Percentiles rank a stretch among this genome's conserved stretches.
Evolutionary conservation across 2,797 vertebrate genomes (phyloP).

Genomic region (Remorina albescens): DNA sequence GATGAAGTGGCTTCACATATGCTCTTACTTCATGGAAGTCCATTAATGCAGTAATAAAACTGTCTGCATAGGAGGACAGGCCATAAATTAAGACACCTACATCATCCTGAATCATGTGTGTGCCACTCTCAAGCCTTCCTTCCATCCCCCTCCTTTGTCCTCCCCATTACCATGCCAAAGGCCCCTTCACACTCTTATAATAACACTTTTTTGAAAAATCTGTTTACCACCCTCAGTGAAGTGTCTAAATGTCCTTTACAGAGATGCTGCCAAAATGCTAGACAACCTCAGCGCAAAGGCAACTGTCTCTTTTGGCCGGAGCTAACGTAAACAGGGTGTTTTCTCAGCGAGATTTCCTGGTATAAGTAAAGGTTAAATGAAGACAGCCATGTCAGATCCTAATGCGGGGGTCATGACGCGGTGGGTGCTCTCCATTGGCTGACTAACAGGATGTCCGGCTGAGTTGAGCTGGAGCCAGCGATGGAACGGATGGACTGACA

Average conservation of each 20-base stretch:
- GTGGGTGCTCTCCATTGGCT: constrained; percentile 67
- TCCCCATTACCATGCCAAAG: constrained; percentile 21
- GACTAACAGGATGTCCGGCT: constrained; percentile 69
- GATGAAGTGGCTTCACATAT: constrained; percentile 54
- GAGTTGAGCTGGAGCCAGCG: constrained; percentile 73
- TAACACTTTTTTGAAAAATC: constrained; percentile 13
- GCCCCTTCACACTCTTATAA: constrained; percentile 23
- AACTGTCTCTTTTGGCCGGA: constrained; percentile 55
- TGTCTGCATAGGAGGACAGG: constrained; percentile 48
- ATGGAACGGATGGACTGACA: constrained; percentile 75
- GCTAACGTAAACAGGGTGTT: constrained; percentile 47
- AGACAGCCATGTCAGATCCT: constrained; percentile 76
- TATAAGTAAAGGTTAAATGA: constrained; percentile 81
- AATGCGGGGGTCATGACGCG: constrained; percentile 62
- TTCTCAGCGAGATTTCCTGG: constrained; percentile 60
- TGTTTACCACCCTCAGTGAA: constrained; percentile 24
- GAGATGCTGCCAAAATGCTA: constrained; percentile 38
- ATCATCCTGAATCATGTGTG: constrained; percentile 55
- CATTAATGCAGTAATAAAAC: constrained; percentile 76
- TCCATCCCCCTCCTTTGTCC: constrained; percentile 23
- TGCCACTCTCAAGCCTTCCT: constrained; percentile 14
- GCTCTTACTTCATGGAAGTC: constrained; percentile 61
- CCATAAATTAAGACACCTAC: constrained; percentile 65
- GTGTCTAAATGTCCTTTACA: constrained; percentile 21
- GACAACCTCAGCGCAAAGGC: constrained; percentile 36